Percentiles rank a stretch among this genome's conserved stretches.
phyloP scores from a whole-genome alignment of 2,797 vertebrate genomes.

The Cirrhinus mrigala region DNA sequence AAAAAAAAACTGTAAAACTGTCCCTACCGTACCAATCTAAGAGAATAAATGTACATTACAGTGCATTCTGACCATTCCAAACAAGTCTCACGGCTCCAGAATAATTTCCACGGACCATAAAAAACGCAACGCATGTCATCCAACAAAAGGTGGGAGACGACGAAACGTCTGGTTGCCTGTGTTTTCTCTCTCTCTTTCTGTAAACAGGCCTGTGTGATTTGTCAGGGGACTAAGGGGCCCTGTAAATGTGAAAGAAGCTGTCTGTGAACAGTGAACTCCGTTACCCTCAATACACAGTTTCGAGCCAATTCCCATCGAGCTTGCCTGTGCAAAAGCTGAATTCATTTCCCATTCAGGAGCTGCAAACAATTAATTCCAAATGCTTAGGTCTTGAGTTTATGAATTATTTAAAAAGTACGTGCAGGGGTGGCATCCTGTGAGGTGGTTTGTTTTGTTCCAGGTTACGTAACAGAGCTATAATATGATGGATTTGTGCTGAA shows the following conservation, averaged over 20 bases:
- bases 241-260: constrained; percentile 61
- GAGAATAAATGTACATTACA: constrained; percentile 43
- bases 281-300: constrained; percentile 58
- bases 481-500: background rate
- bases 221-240: constrained; percentile 62
- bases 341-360: constrained; percentile 57
- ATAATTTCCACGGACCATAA: constrained; percentile 48
- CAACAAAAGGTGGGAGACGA: constrained; percentile 27
- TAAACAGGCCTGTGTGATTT: constrained; percentile 60
- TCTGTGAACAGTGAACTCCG: constrained; percentile 65
- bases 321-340: constrained; percentile 50
- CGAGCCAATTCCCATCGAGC: constrained; percentile 63
- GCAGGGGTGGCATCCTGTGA: constrained; percentile 15
- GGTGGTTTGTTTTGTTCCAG: constrained; percentile 5
- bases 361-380: constrained; percentile 53
- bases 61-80: constrained; percentile 26
- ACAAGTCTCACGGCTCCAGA: constrained; percentile 42
- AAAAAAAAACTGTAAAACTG: constrained; percentile 43
- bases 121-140: constrained; percentile 40
- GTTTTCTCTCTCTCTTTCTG: constrained; percentile 47
- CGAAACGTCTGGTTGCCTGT: constrained; percentile 42
- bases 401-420: constrained; percentile 47
- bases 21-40: constrained; percentile 18
- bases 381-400: constrained; percentile 35
- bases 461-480: constrained; percentile 19